phyloP scores from a whole-genome alignment of 2,113 vertebrate species.

The Montifringilla adamsi region DNA sequence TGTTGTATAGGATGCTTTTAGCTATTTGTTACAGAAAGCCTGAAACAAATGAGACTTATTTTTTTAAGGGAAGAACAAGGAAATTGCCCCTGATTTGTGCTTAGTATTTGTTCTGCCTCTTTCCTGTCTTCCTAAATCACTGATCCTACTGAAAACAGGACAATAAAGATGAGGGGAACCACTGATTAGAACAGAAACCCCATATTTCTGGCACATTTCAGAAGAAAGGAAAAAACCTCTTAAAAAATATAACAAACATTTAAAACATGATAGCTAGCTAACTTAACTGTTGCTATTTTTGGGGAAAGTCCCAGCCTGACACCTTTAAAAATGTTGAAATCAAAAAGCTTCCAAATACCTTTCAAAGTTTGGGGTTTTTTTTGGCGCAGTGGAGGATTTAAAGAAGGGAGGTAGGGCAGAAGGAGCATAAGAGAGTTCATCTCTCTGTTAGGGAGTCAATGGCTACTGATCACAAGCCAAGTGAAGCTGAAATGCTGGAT shows the following conservation, averaged over 20 bases:
- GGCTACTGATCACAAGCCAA: background rate
- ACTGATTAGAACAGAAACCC: background rate
- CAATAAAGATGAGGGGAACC: background rate
- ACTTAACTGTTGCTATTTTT: conserved; percentile 62
- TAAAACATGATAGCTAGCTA: conserved; percentile 62
- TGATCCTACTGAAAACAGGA: background rate
- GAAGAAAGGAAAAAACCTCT: conserved; percentile 31
- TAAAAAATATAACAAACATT: conserved; percentile 52
- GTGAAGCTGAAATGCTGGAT: background rate
- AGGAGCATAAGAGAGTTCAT: background rate
- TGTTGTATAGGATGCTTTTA: background rate
- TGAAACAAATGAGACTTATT: background rate
- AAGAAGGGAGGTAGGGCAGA: background rate
- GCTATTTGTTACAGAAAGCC: background rate
- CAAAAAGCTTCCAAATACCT: conserved; percentile 52
- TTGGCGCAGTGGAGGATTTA: conserved; percentile 9
- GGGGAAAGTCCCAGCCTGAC: conserved; percentile 60
- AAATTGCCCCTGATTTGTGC: background rate
- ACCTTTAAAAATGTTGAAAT: conserved; percentile 58
- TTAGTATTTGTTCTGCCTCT: background rate
- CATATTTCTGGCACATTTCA: conserved; percentile 28
- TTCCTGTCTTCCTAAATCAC: background rate
- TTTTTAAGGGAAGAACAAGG: background rate
- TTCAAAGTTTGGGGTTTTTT: conserved; percentile 16
- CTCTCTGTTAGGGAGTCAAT: background rate